Base-by-base conservation (phyloP, 2,113 vertebrate species). In the Muntiacus muntjak region DNA sequence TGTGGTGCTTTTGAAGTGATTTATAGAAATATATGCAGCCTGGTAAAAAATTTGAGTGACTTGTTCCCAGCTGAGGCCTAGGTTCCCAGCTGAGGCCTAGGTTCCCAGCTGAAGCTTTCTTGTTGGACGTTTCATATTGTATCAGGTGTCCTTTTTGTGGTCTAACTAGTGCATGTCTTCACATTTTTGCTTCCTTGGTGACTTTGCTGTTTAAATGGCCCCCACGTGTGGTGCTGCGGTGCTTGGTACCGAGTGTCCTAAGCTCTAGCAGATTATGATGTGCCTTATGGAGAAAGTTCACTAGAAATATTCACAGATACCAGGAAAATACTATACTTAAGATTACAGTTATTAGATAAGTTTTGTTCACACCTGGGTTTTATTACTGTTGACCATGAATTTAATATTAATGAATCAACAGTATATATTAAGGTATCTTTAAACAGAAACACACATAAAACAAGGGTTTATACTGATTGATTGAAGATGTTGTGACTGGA, bases 401-500 rank as follows among this genome's bases (percentile, higher is more conserved):
- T 86, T 43, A 93, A 3, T 95, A 28, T 92, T 79, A 71, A 54
- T 76, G 12, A 87, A 76, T 90, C 52, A 95, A n/a, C 43, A 87
- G 12, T 81, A 71, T 87, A 54, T 47, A 45, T 89, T 87, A 89
- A 95, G 50, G 7, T 74, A 50, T 86, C 36, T 96, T 71, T 87
- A 96, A 94, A 89, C 71, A 95, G 54, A 96, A 97, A 60, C 52
- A 93, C 78, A 91, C 58, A 87, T 93, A 71, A 85, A 93, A 71
- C 40, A 96, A 57, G 55, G 2, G 91, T 95, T 33, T 30, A 23
- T 94, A 85, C 84, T 81, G 57, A 95, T 86, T 76, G 74, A 26
- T 55, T 95, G 64, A 94, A 96, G 92, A 84, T 97, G 36, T 92
- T 98, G 78, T 95, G 71, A 97, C 84, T 58, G 74, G 62, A 97